phyloP scores from a whole-genome alignment of 2,888 invertebrate species.

The Drosophila hamatofila region DNA sequence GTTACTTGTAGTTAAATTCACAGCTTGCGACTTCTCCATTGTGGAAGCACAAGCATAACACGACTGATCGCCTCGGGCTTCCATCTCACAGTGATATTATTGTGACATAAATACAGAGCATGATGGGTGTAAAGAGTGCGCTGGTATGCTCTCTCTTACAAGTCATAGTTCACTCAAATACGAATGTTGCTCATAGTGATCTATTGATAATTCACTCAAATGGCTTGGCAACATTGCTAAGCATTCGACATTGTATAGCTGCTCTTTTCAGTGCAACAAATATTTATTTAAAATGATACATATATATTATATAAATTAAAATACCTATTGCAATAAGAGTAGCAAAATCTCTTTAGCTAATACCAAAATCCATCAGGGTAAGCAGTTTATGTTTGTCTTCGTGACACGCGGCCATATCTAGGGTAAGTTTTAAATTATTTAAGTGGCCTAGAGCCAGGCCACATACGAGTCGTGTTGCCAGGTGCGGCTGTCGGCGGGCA shows the following conservation, averaged over 20 bases:
- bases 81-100: not conserved
- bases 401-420: constrained; percentile 38
- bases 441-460: constrained; percentile 41
- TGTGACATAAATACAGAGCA: not conserved
- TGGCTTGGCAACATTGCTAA: no score
- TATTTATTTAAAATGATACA: not conserved
- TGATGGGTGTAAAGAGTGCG: not conserved
- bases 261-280: not conserved
- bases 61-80: not conserved
- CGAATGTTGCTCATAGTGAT: not conserved
- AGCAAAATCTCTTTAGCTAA: no score
- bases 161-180: not conserved
- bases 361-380: not conserved
- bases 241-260: not conserved
- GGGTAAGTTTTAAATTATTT: constrained; percentile 64
- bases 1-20: no score
- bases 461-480: constrained; percentile 14
- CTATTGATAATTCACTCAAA: not conserved
- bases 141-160: not conserved
- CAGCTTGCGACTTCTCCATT: not conserved
- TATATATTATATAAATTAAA: no score
- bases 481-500: constrained; percentile 41
- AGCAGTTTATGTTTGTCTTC: not conserved
- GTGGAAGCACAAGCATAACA: not conserved
- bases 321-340: no score